phyloP scores from a whole-genome alignment of 2,888 invertebrate genomes.

The Heliconius charithonia region DNA sequence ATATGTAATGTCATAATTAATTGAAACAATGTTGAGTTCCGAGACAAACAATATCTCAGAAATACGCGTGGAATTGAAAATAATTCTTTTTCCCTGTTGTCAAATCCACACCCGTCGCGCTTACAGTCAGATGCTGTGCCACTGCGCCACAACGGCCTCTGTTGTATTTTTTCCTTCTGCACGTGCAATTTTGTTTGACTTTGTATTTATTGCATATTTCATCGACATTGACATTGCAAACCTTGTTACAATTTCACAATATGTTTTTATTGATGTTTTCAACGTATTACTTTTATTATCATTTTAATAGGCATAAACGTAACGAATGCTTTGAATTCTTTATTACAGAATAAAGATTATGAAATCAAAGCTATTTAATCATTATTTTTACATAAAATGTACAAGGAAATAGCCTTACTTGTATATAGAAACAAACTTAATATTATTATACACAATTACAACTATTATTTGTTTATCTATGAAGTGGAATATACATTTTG shows the following conservation, averaged over 20 bases:
- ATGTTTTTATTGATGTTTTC: not conserved
- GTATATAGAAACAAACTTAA: not conserved
- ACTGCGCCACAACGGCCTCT: not conserved
- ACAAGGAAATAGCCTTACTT: not conserved
- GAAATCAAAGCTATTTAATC: not conserved
- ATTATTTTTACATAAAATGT: not conserved
- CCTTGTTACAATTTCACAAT: slow-evolving; percentile 16
- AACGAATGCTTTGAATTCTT: not conserved
- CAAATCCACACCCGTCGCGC: too few relatives aligned
- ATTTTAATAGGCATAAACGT: not conserved
- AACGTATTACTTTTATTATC: not conserved
- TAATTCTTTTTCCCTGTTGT: too few relatives aligned
- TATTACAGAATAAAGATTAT: not conserved
- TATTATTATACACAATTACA: not conserved
- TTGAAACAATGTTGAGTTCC: too few relatives aligned
- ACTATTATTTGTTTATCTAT: not conserved
- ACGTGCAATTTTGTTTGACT: not conserved
- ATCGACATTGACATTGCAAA: slow-evolving; percentile 14
- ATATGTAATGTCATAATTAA: too few relatives aligned
- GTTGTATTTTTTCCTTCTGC: not conserved
- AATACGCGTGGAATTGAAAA: too few relatives aligned
- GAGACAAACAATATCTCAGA: too few relatives aligned
- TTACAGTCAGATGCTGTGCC: not conserved
- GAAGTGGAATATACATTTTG: not conserved
- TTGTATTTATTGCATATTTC: not conserved